Evolutionary conservation across 2,888 invertebrate species (phyloP), one percentile per base, ranked within the genome.

Genomic region (Eristalis tenax): DNA sequence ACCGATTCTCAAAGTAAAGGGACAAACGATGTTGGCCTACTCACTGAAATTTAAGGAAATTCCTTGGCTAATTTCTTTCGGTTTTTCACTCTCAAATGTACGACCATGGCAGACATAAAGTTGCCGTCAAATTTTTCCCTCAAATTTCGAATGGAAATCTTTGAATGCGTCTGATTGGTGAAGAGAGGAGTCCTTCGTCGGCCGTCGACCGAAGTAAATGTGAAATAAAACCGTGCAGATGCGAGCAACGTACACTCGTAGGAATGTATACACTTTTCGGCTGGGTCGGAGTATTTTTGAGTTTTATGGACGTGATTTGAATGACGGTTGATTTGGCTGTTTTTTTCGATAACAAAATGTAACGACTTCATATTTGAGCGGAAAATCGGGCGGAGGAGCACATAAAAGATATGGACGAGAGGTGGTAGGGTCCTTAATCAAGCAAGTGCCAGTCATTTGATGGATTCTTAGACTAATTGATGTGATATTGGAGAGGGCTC

Each of bases 121-220:
- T 87, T 71, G 75, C 79, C 79, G 86, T 87, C 86, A 83, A 82
- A 75, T 83, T 83, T 50, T 50, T n/a, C n/a, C 10, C 10, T 6
- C 18, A 50, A 50, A 50, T 50, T 50, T 18, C 63, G 75, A 83
- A 79, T 87, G 83, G 83, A 71, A 87, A 87, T 87, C 83, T 83
- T 87, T 79, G 83, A 87, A 83, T 83, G 70, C 70, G 83, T 87
- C 79, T 87, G 86, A 87, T 87, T 87, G 79, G 83, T 86, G 61
- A 61, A 63, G 65, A 32, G 74, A 64, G 64, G 26, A 38, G n/a
- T 43, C 15, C 43, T 43, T n/a, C 68, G 61, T 15, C 65, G 59
- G 68, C 15, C 6, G 13, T n/a, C 28, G n/a, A 22, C 11, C 1
- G 22, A 26, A 65, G 82, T 64, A 64, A 74, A 77, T 73, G 65